phyloP scores from a whole-genome alignment of 2,113 vertebrate species.

The Herpailurus yagouaroundi region DNA sequence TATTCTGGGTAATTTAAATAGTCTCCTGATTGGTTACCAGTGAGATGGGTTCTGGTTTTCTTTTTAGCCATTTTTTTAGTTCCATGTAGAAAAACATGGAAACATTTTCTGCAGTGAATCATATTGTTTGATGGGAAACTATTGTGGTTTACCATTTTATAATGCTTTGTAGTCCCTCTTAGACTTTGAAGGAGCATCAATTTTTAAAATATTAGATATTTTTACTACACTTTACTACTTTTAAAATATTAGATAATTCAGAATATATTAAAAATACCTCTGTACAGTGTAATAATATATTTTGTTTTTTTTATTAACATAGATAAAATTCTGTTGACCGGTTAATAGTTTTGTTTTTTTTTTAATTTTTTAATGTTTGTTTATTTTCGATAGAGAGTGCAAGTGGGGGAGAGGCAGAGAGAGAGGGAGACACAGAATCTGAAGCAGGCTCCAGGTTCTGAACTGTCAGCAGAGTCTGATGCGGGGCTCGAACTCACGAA shows the following conservation, averaged over 20 bases:
- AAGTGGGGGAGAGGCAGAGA: too few species aligned
- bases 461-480: too few species aligned
- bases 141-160: background rate
- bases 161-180: background rate
- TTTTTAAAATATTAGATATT: background rate
- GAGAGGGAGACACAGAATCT: too few species aligned
- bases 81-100: background rate
- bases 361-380: too few species aligned
- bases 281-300: background rate
- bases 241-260: background rate
- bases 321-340: background rate
- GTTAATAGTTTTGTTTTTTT: background rate
- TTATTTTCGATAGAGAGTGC: too few species aligned
- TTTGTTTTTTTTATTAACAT: slow-evolving; percentile 1
- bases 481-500: too few species aligned
- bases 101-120: background rate
- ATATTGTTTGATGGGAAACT: background rate
- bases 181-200: too few species aligned
- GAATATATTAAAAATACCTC: slow-evolving; percentile 30
- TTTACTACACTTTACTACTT: background rate
- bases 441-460: too few species aligned
- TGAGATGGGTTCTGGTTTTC: background rate
- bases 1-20: background rate
- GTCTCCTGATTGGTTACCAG: background rate
- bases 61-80: background rate